Base-by-base conservation (phyloP, 2,113 vertebrate genomes). In the Indicator maculatus region DNA sequence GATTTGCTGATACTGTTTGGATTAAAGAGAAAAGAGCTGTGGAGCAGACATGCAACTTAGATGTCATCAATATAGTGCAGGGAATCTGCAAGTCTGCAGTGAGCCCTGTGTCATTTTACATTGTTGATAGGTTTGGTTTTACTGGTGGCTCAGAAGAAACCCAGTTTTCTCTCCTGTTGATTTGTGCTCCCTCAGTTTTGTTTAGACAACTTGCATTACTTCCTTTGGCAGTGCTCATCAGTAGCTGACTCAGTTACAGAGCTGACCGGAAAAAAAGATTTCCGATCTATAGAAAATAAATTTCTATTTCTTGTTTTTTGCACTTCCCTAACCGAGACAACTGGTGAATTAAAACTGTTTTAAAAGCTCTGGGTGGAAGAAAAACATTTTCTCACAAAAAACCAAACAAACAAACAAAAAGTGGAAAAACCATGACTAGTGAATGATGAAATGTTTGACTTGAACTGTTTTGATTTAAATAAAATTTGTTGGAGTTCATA, bases 111-210 rank as follows among this genome's bases (percentile, higher is more conserved):
- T 88, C 6, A 1, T 87, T 92, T 82, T 82, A 75, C n/a, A 55
- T 82, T 3, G 1, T 58, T 75, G 70, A 86, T 84, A 41, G 17
- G 23, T 78, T 94, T 79, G 47, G 23, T 90, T 94, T 92, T 90
- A 76, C 74, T 20, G 2, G 26, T 86, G 50, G 63, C 95, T 94
- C 74, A 79, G 77, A 70, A 86, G 83, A 93, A 96, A 84, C 83
- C 20, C 2, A 41, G 15, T 93, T 95, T 94, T 94, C 81, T 84
- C 74, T 86, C 16, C 27, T 50, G n/a, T 72, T 92, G 95, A 93
- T 92, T 92, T 94, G 81, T 90, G 55, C 59, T 92, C 39, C 55
- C 52, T 76, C 92, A 82, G 73, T 84, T 93, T 86, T 92, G 41
- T 75, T 9, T 14, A 30, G 91, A 89, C 86, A 95, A 61, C 61